Evolutionary conservation across 2,113 vertebrate species (phyloP), one percentile per base, ranked within the genome.

Genomic region (Mesoclemmys tuberculata): DNA sequence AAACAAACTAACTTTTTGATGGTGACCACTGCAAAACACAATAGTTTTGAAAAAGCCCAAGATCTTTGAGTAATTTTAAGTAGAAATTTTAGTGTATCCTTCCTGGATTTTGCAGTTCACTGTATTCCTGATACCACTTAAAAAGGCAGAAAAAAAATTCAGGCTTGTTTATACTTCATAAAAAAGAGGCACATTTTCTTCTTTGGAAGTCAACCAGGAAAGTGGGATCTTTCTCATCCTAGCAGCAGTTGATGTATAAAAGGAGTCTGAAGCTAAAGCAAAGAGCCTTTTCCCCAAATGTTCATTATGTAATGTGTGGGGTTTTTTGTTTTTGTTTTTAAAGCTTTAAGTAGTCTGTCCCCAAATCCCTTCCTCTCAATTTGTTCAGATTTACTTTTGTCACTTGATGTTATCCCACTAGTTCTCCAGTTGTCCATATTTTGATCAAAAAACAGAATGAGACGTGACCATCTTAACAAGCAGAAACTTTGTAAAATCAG

Each of bases 81-180:
- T 55, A 8, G 13, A 86, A 29, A 16, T 85, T 27, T 87, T 85
- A 89, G 5, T n/a, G 48, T 18, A 35, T 13, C 1, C 1, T 48
- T 90, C 94, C 48, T 48, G 2, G n/a, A 99, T 98, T 98, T 99
- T 99, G 98, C 97, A 98, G 97, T 99, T 98, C 29, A 99, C 98
- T 68, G 8, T 68, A n/a, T 21, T 68, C 35, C 16, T n/a, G 61
- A n/a, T n/a, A 21, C 18, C 19, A 68, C 12, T 61, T 13, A 31
- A 61, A 61, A 16, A 16, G 58, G 58, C 58, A 35, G 58, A 31
- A 61, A 61, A 61, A 61, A 35, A 61, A 61, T 6, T 64, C 31
- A 35, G 61, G 14, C 16, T 31, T 8, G 61, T 64, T 64, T 19
- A 64, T 64, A n/a, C 61, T 19, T 64, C 14, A 64, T 8, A 12